These are phyloP conservation scores for Apolygus lucorum DNA, from an alignment of 1,140 invertebrate species.

Conservation along the genomic window DNA sequence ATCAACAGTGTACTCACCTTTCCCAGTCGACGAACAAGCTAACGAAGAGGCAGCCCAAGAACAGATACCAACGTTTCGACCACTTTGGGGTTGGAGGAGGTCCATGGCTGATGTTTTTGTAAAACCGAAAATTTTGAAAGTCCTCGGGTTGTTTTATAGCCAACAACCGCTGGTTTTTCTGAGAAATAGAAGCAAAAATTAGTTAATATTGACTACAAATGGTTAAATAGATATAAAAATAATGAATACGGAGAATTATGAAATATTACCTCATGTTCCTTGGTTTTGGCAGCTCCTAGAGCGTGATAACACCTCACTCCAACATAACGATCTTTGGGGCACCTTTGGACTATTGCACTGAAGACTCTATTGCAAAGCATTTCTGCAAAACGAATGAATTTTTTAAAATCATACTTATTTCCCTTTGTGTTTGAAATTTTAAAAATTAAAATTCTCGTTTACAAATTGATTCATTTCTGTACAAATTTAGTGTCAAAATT, in stretches of 20 bases:
- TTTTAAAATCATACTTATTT: too few species aligned
- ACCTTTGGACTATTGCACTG: neutral
- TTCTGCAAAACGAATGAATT: neutral
- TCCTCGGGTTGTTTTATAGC: neutral
- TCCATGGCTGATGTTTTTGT: constrained; percentile 27
- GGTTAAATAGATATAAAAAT: neutral
- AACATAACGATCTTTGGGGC: neutral
- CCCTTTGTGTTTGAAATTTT: too few species aligned
- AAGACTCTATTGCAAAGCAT: neutral
- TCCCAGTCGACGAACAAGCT: constrained; percentile 24
- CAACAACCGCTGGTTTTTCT: neutral
- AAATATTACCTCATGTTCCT: neutral
- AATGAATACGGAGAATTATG: neutral
- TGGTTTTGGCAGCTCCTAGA: neutral
- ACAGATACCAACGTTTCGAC: constrained; percentile 19
- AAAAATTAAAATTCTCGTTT: too few species aligned
- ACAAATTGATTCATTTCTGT: too few species aligned
- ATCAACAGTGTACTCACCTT: constrained; percentile 16
- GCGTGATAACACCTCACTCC: neutral
- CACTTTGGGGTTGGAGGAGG: constrained; percentile 1
- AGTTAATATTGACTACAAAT: neutral
- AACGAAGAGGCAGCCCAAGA: constrained; percentile 9
- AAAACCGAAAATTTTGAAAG: constrained; percentile 12
- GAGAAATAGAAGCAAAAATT: neutral
- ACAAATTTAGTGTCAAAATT: too few species aligned